phyloP scores from a whole-genome alignment of 1,140 invertebrate species.

The Platorchestia sp. region DNA sequence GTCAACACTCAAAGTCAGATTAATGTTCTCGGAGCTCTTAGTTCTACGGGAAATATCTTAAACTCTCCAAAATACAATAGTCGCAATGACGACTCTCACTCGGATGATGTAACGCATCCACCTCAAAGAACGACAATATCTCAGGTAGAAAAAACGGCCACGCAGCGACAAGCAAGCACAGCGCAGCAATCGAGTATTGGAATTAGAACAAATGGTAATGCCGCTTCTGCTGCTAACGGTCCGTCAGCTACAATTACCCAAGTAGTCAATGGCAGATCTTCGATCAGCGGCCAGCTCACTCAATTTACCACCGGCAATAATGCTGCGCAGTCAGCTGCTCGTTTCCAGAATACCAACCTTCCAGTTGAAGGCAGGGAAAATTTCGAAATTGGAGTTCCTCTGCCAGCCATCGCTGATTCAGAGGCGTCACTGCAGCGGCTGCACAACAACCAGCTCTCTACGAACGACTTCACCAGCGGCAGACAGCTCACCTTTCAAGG shows the following conservation, averaged over 20 bases:
- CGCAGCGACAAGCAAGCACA: neutral
- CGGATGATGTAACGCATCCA: neutral
- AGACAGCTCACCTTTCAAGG: neutral
- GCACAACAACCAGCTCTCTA: neutral
- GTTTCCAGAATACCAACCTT: neutral
- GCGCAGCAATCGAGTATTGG: neutral
- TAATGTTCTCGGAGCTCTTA: conserved; percentile 37
- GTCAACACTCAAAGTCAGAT: conserved; percentile 17
- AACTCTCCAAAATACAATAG: conserved; percentile 35
- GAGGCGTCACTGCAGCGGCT: neutral
- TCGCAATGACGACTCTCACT: neutral
- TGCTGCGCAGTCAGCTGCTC: neutral
- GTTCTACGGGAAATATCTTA: conserved; percentile 39
- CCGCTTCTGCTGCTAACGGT: neutral
- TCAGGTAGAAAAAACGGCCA: neutral
- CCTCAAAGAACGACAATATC: neutral
- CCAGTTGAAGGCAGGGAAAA: conserved; percentile 16
- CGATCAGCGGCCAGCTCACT: neutral
- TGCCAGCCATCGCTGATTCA: neutral
- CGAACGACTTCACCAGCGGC: neutral
- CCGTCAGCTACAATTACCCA: neutral
- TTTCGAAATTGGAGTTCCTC: neutral
- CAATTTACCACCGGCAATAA: neutral
- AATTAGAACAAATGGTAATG: neutral
- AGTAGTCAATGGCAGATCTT: neutral